Evolutionary conservation across 2,888 invertebrate genomes (phyloP).

Genomic region (Eristalis pertinax): DNA sequence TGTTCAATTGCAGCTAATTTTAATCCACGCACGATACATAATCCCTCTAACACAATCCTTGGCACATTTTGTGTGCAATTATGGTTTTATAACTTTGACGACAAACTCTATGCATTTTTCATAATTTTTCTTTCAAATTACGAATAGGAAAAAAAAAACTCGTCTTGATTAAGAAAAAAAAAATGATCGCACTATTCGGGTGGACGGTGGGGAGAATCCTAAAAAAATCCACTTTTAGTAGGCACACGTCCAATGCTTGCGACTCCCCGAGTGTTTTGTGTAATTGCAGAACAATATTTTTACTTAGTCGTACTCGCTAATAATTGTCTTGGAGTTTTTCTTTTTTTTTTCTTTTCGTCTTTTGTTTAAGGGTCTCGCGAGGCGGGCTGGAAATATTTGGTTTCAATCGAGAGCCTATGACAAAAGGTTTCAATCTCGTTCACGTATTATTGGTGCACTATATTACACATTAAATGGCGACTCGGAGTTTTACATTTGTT

Average conservation of each 20-base stretch:
- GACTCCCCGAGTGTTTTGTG: slow-evolving; percentile 30
- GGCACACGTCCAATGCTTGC: slow-evolving; percentile 32
- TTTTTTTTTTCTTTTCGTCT: slow-evolving; percentile 39
- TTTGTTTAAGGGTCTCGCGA: slow-evolving; percentile 56
- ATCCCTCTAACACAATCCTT: slow-evolving; percentile 43
- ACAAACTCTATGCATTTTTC: slow-evolving; percentile 58
- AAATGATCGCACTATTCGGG: slow-evolving; percentile 41
- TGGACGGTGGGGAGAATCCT: slow-evolving; percentile 44
- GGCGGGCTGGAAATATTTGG: slow-evolving; percentile 57
- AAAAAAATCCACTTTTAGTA: slow-evolving; percentile 38
- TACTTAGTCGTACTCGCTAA: not conserved
- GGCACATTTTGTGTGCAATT: slow-evolving; percentile 52
- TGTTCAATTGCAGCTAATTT: slow-evolving; percentile 15
- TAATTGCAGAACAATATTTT: slow-evolving; percentile 28
- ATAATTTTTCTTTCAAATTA: slow-evolving; percentile 51
- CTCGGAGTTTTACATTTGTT: slow-evolving; percentile 32
- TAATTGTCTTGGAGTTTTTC: not conserved
- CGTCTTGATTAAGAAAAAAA: slow-evolving; percentile 24
- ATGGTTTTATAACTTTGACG: slow-evolving; percentile 68
- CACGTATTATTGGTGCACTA: slow-evolving; percentile 32
- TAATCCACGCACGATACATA: slow-evolving; percentile 40
- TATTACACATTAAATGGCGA: slow-evolving; percentile 56
- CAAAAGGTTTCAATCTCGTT: slow-evolving; percentile 29
- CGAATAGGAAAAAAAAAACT: slow-evolving; percentile 42
- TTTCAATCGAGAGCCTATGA: slow-evolving; percentile 12